These are phyloP conservation scores for Danionella dracula DNA, from an alignment of 2,797 vertebrate genomes.

Conservation along the genomic window DNA sequence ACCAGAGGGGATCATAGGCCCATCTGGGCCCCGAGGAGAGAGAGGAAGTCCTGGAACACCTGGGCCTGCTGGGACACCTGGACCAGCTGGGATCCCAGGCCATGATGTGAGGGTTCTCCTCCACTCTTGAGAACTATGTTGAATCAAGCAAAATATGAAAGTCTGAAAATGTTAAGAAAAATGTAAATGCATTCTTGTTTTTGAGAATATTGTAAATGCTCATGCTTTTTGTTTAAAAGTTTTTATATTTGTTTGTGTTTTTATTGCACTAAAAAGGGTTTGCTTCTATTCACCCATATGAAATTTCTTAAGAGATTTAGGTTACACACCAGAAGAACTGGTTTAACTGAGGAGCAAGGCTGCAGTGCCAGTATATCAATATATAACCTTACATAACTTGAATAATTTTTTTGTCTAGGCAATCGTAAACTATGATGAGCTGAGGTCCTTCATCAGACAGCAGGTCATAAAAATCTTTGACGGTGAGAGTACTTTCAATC, in stretches of 20 bases:
- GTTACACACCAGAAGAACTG: no score
- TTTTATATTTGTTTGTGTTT: no score
- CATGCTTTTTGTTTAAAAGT: no score
- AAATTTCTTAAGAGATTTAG: no score
- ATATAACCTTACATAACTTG: background rate
- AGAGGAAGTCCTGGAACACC: constrained; percentile 76
- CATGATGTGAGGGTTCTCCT: constrained; percentile 71
- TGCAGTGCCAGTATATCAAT: background rate
- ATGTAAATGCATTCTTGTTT: no score
- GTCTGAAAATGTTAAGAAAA: no score
- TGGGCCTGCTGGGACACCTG: constrained; percentile 72
- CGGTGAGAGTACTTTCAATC: constrained; percentile 64
- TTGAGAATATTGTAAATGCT: no score
- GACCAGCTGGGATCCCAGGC: constrained; percentile 72
- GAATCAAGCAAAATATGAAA: no score
- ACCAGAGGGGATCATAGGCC: constrained; percentile 80
- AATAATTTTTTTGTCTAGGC: constrained; percentile 65
- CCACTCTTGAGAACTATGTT: no score
- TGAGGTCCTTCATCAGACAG: constrained; percentile 90
- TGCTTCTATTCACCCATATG: no score
- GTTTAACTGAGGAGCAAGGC: no score
- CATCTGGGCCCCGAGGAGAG: constrained; percentile 80
- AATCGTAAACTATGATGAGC: constrained; percentile 88
- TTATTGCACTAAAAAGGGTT: no score
- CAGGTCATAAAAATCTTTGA: constrained; percentile 95